phyloP scores from a whole-genome alignment of 92 coral and sea anemone species.

The Porites lobata region DNA sequence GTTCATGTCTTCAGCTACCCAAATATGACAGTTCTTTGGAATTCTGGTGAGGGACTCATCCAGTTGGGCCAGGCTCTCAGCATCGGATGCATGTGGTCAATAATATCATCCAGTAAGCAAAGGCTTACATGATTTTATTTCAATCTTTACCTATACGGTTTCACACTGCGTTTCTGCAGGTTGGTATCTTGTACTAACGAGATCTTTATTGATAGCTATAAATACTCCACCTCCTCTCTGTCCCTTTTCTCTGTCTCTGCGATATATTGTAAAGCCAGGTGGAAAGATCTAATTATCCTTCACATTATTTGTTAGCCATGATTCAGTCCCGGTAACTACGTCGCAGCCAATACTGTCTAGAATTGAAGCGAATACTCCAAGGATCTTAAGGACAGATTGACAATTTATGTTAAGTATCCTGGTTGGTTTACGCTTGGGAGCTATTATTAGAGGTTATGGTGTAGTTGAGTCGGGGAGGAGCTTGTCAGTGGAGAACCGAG shows the following conservation, averaged over 20 bases:
- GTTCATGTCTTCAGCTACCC: constrained; percentile 19
- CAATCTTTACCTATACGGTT: neutral
- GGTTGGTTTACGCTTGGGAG: constrained; percentile 5
- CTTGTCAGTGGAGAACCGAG: constrained; percentile 1
- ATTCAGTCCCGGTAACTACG: constrained; percentile 2
- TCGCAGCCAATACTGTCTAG: constrained; percentile 1
- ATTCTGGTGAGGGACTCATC: constrained; percentile 30
- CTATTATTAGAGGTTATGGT: neutral
- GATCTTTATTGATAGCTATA: constrained; percentile 16
- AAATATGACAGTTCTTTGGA: neutral
- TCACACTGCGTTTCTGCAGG: constrained; percentile 8
- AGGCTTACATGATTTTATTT: neutral
- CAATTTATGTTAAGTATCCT: constrained; percentile 25
- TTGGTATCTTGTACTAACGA: constrained; percentile 2
- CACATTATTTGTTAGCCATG: constrained; percentile 52
- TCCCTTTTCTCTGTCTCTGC: constrained; percentile 58
- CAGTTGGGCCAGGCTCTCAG: constrained; percentile 37
- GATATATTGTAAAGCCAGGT: constrained; percentile 64
- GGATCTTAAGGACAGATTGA: neutral
- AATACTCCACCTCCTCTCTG: constrained; percentile 55
- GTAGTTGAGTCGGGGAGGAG: constrained; percentile 15
- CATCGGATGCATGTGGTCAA: constrained; percentile 31
- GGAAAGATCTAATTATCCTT: constrained; percentile 55
- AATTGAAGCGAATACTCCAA: neutral
- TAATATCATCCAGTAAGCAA: constrained; percentile 41